Percentiles rank a stretch among this genome's conserved stretches.
phyloP scores from a whole-genome alignment of 2,113 vertebrate genomes.

The Brevimyrus niger region DNA sequence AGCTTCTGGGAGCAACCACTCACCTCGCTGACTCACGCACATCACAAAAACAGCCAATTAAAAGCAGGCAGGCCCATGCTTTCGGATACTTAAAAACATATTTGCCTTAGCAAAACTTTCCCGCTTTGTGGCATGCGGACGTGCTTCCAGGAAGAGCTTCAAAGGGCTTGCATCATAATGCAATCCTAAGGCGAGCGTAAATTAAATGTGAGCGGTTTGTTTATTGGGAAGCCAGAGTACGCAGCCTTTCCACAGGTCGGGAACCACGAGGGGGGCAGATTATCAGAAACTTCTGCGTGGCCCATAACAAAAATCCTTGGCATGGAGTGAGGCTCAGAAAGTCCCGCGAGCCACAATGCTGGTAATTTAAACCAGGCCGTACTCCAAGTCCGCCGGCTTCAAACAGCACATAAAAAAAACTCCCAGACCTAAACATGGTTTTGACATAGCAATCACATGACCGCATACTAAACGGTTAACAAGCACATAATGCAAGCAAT shows the following conservation, averaged over 20 bases:
- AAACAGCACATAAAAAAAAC: neutral
- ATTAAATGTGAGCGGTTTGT: constrained; percentile 22
- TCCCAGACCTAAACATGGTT: neutral
- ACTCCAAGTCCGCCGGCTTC: neutral
- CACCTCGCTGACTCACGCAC: constrained; percentile 38
- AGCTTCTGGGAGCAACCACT: neutral
- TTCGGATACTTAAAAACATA: constrained; percentile 35
- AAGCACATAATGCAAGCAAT: neutral
- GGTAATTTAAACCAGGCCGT: constrained; percentile 4
- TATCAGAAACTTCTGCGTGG: neutral
- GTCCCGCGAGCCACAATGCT: neutral
- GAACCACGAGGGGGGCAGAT: neutral
- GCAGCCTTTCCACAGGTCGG: neutral
- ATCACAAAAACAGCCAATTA: constrained; percentile 41
- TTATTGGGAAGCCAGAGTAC: constrained; percentile 30
- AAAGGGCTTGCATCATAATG: constrained; percentile 31
- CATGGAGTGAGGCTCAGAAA: neutral
- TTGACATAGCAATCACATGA: constrained; percentile 3
- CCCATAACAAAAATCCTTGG: neutral
- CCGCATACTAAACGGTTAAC: neutral
- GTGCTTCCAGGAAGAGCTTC: constrained; percentile 22
- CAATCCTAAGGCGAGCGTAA: constrained; percentile 22
- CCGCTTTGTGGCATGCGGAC: constrained; percentile 21
- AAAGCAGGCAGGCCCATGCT: constrained; percentile 34
- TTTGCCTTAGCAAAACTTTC: constrained; percentile 11